Conservation (phyloP, 2,797 vertebrate species). For the Oophaga sylvatica region DNA sequence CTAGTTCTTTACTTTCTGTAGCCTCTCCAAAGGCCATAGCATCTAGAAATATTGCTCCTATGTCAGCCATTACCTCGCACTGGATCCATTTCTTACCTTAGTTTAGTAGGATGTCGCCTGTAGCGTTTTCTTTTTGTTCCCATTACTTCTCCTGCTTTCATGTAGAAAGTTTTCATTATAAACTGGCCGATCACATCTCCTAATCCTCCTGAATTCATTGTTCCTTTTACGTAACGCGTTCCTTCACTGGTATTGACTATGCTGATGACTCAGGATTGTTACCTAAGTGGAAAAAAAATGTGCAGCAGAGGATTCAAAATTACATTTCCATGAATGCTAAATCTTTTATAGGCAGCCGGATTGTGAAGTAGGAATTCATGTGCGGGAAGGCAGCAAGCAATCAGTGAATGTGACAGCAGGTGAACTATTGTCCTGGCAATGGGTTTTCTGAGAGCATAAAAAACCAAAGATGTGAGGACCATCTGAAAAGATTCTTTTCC, state of each 20-base stretch:
- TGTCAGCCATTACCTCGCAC: not conserved
- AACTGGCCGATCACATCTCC: not conserved
- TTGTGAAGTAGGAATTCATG: constrained; percentile 8
- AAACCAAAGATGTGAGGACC: not conserved
- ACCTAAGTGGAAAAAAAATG: constrained; percentile 16
- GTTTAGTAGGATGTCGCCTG: not conserved
- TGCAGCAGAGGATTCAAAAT: constrained; percentile 35
- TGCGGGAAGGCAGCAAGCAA: constrained; percentile 1
- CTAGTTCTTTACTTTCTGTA: not conserved
- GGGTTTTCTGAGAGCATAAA: not conserved
- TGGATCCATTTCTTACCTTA: not conserved
- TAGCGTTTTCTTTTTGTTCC: not conserved
- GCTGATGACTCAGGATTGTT: constrained; percentile 35
- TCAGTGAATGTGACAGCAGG: constrained; percentile 24
- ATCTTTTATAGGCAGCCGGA: constrained; percentile 31
- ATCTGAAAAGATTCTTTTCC: not conserved
- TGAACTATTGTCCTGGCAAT: constrained; percentile 25
- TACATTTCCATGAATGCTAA: constrained; percentile 23
- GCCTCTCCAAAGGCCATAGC: not conserved
- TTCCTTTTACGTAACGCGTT: constrained; percentile 27
- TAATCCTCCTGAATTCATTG: constrained; percentile 23
- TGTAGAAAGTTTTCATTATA: not conserved
- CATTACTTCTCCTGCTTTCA: not conserved
- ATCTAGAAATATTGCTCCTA: not conserved
- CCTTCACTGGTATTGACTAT: constrained; percentile 25